phyloP scores from a whole-genome alignment of 2,797 vertebrate species.

The Leptodactylus fallax region DNA sequence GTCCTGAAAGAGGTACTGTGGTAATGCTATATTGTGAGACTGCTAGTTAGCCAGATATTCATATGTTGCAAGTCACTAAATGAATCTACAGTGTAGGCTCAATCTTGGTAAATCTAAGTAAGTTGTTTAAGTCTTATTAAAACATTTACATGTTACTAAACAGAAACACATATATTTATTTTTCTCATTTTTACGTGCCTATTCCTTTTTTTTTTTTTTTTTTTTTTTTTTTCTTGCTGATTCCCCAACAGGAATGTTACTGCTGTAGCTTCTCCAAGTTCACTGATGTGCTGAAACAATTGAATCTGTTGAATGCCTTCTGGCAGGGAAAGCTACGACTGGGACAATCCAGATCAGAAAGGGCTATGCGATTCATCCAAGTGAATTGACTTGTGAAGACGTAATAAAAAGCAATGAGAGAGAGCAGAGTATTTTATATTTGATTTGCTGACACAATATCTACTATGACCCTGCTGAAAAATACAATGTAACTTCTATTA shows the following conservation, averaged over 20 bases:
- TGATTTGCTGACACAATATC: neutral
- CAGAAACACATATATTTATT: no score
- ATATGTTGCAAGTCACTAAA: no score
- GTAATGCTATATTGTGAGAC: no score
- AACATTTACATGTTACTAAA: no score
- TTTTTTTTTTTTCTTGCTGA: neutral
- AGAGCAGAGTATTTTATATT: neutral
- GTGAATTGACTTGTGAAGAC: slow-evolving; percentile 7
- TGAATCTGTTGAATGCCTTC: slow-evolving; percentile 9
- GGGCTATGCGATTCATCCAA: neutral
- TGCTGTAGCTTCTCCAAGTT: neutral
- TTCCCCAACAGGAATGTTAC: neutral
- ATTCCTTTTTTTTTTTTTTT: neutral
- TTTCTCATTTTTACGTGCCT: no score
- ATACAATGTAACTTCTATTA: neutral
- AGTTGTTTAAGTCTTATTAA: no score
- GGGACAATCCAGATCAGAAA: slow-evolving; percentile 3
- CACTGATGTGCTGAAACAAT: slow-evolving; percentile 15
- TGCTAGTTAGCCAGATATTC: no score
- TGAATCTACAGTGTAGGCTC: no score
- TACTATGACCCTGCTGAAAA: slow-evolving; percentile 21
- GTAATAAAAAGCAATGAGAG: neutral
- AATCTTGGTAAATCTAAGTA: no score
- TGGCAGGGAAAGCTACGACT: neutral
- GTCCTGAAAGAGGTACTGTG: no score